Conservation (phyloP, 2,888 invertebrate genomes). For the Brachypterus glaber region DNA sequence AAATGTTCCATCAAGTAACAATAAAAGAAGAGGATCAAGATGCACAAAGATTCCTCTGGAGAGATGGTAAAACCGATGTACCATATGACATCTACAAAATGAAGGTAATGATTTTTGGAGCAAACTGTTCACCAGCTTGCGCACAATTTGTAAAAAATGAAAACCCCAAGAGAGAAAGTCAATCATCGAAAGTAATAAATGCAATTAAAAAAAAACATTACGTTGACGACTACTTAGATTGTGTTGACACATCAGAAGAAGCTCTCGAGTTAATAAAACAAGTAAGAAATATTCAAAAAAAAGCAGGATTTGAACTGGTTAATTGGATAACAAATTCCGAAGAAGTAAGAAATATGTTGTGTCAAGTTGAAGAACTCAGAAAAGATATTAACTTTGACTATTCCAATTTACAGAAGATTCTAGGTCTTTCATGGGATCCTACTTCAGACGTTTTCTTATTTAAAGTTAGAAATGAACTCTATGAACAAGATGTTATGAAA, state of each 20-base stretch:
- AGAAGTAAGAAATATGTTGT: constrained; percentile 3
- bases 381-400: background rate
- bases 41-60: constrained; percentile 13
- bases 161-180: constrained; percentile 6
- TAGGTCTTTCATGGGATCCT: constrained; percentile 12
- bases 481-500: background rate
- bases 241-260: constrained; percentile 16
- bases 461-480: background rate
- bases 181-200: background rate
- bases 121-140: constrained; percentile 20
- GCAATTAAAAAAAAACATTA: constrained; percentile 17
- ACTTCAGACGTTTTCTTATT: constrained; percentile 5
- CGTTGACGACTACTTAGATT: constrained; percentile 22
- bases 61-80: constrained; percentile 7
- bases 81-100: constrained; percentile 18
- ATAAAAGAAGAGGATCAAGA: constrained; percentile 24
- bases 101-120: constrained; percentile 23
- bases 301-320: too few species aligned
- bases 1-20: constrained; percentile 16
- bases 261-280: constrained; percentile 12
- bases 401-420: constrained; percentile 1
- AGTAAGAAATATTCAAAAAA: constrained; percentile 11
- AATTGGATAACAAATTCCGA: constrained; percentile 24
- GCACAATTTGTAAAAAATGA: constrained; percentile 20
- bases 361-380: background rate